Evolutionary conservation across 2,888 invertebrate genomes (phyloP), one percentile per base, ranked within the genome.

Genomic region (Scaptomyza caliginosa): DNA sequence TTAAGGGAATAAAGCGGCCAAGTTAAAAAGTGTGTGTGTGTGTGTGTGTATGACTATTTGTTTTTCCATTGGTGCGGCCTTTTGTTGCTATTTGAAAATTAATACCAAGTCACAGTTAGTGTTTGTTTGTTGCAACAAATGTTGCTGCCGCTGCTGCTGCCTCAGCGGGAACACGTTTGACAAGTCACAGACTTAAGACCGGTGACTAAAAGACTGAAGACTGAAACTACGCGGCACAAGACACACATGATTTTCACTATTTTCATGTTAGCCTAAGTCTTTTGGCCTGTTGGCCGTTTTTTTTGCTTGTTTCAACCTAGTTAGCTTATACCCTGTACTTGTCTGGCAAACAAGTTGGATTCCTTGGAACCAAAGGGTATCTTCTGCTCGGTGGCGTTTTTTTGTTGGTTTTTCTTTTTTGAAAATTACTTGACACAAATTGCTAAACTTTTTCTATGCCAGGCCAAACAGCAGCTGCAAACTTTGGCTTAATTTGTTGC

Each of bases 181-280:
- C 84, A 84, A 86, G 82, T 84, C 81, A 64, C 69, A 66, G 62
- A 70, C 62, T 63, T 64, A 63, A 73, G 60, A 66, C 55, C 36
- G 30, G 64, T 16, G 16, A 67, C 63, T 64, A 66, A 59, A 66
- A 34, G 16, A 67, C 63, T 64, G 67, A 59, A 64, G 65, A 42
- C 63, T 64, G 43, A 40, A 60, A 75, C 40, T 46, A 24, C 48
- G 16, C 34, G 16, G 16, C 38, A 38, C 36, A 36, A 38, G 63
- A 67, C 83, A 77, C 83, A 81, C 86, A 83, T 83, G 83, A 86
- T 86, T 86, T 83, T 83, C 83, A 86, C 83, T 83, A 86, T 83
- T 86, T 83, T 82, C 71, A 84, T 77, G 85, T 78, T 81, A 67
- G 78, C 57, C 75, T 75, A 79, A 71, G 77, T 51, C 49, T 58